Evolutionary conservation across 2,888 invertebrate genomes (phyloP), one percentile per base, ranked within the genome.

Genomic region (Lepetodrilus schrolli): DNA sequence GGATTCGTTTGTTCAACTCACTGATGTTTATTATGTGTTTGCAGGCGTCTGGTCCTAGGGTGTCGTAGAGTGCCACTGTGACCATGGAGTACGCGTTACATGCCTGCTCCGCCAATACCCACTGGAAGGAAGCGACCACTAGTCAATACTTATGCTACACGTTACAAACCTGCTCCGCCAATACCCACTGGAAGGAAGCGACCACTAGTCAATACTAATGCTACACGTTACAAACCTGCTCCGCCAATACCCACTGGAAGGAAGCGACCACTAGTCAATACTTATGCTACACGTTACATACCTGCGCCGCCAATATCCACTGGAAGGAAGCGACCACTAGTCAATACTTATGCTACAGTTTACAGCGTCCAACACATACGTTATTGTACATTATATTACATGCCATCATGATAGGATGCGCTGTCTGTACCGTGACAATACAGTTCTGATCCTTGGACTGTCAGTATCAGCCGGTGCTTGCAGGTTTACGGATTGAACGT

Each of bases 51-150:
- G 82, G 69, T 5, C 89, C 89, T 81, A 98, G 93, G 2, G 98
- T 98, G 91, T 99, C 99, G 90, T 99, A 98, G 74, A 99, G 93
- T 70, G 98, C 98, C 80, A 98, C 96, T 82, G 97, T 94, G 72
- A 97, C 96, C 94, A 98, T 94, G 84, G 96, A 97, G 92, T 95
- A 98, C 90, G 95, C 95, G 91, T 97, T 97, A 80, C 95, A 95
- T 1, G 94, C 97, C 91, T 98, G 97, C 91, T 98, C 98, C 72
- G 96, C 94, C 86, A 98, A 93, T 80, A 98, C 94, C 98, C 98
- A 99, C 89, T 90, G 82, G 5, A 78, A 77, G 20, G 69, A 26
- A 49, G 30, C 2, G n/a, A 13, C 71, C n/a, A 76, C 5, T n/a
- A 34, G 10, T 5, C 13, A 43, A 43, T 51, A 51, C 26, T 13